Percentiles rank a stretch among this genome's conserved stretches.
These are phyloP conservation scores for Aleiodes sp. DNA, from an alignment of 1,140 invertebrate genomes.

Conservation along the genomic window DNA sequence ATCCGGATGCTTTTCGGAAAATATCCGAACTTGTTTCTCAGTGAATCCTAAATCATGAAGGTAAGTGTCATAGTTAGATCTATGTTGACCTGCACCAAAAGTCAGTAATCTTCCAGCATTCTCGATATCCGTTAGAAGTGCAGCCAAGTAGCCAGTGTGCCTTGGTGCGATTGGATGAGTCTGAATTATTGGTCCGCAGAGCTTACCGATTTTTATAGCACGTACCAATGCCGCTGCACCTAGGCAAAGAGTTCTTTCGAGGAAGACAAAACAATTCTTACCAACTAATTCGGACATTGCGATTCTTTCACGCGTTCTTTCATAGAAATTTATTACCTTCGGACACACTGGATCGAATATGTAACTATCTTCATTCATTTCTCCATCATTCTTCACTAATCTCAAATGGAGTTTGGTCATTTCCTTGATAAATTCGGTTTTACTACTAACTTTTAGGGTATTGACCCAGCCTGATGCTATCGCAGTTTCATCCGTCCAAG, in stretches of 20 bases:
- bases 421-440: constrained; percentile 48
- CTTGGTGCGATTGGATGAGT: constrained; percentile 79
- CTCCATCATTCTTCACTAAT: constrained; percentile 33
- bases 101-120: constrained; percentile 69
- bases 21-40: constrained; percentile 58
- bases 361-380: constrained; percentile 48
- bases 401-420: constrained; percentile 53
- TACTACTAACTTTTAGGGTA: constrained; percentile 67
- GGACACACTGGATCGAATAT: constrained; percentile 74
- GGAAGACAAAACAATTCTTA: constrained; percentile 70
- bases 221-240: constrained; percentile 77
- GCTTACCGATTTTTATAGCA: constrained; percentile 70
- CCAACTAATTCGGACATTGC: constrained; percentile 70
- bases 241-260: constrained; percentile 78
- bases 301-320: constrained; percentile 67
- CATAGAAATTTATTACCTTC: constrained; percentile 74
- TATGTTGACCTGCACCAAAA: constrained; percentile 66
- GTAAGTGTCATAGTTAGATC: constrained; percentile 58
- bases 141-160: constrained; percentile 77
- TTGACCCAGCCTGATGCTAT: constrained; percentile 81
- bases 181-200: constrained; percentile 78
- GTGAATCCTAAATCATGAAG: constrained; percentile 47
- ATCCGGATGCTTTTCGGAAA: constrained; percentile 53
- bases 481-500: constrained; percentile 68
- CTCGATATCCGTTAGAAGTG: constrained; percentile 72